Evolutionary conservation across 2,888 invertebrate genomes (phyloP), one percentile per base, ranked within the genome.

Genomic region (Theretra japonica): DNA sequence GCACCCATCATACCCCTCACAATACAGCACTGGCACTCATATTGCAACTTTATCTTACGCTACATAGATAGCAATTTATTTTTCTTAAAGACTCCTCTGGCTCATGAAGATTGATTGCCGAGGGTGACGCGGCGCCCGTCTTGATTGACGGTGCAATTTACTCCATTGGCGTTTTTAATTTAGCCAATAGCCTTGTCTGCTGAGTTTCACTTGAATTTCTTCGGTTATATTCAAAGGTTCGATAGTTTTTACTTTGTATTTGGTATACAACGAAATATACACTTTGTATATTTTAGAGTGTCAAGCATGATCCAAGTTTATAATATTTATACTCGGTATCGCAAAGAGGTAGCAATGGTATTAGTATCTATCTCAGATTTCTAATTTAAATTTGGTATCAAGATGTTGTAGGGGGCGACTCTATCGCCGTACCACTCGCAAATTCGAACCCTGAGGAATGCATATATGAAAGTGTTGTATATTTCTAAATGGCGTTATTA

Each of bases 121-220:
- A 70, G 82, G 86, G 86, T 90, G 91, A 91, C 90, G 85, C 83
- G 79, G 86, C 88, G 72, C 73, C 77, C 71, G 75, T 79, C 87
- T 65, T 91, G 92, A 92, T 92, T 92, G 92, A 92, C 92, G 88
- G 88, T 82, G 91, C 91, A 90, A 92, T 92, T 90, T 92, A 90
- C 89, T 90, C 83, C 88, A 89, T 90, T 87, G 90, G 87, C 88
- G 85, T 91, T 90, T 91, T 91, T 92, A 92, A 92, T 91, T 91
- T 88, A 90, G 83, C 86, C 86, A 84, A 83, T 82, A 79, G 77
- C 80, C 75, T 85, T 84, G 84, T 86, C 82, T 85, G 23, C 48
- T 23, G 65, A 70, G 58, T 33, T 70, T 30, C 78, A 86, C 88
- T 88, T 86, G 84, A 88, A 41, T 21, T 41, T 58, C 41, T 23